Evolutionary conservation across 2,888 invertebrate genomes (phyloP), one percentile per base, ranked within the genome.

Genomic region (Leucoptera coffeella): DNA sequence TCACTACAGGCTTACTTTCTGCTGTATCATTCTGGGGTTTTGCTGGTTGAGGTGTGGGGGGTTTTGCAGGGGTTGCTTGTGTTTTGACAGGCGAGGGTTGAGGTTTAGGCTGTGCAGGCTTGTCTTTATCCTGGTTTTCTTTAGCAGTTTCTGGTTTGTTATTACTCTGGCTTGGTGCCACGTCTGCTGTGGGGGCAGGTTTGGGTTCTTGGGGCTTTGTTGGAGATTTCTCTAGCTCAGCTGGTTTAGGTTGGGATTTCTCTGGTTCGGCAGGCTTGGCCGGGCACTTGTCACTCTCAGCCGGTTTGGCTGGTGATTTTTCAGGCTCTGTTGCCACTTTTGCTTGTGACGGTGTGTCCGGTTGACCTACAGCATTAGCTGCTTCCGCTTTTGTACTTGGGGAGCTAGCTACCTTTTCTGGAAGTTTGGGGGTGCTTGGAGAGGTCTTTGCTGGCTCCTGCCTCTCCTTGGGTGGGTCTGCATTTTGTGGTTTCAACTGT

Each of bases 361-460:
- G 38, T 28, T 50, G 47, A 19, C 34, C 43, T 3, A 42, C 42
- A 17, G 50, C 35, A 33, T 39, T 51, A 3, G 48, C 38, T 3
- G 47, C 33, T 31, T 64, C 65, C 15, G 42, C 34, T 37, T 65
- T 65, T 19, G 58, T 59, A 27, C 37, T 48, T 2, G 50, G 54
- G 6, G 46, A 40, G 40, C 38, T 50, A 14, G 41, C 32, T 1
- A 49, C 48, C 32, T 59, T 59, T 41, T 67, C 69, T 39, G 65
- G 60, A 17, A 69, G 67, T 35, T 64, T 67, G 14, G 62, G 54
- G 30, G 65, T 61, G 43, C 64, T 64, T 2, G 65, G 64, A 38
- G 65, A 60, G 8, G 60, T 60, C 45, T 60, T 65, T 25, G 59
- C 57, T 34, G 64, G 60, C 35, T 67, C 64, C 33, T 54, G 60